phyloP scores from a whole-genome alignment of 2,888 invertebrate species.

The Ornithoptera priamus region DNA sequence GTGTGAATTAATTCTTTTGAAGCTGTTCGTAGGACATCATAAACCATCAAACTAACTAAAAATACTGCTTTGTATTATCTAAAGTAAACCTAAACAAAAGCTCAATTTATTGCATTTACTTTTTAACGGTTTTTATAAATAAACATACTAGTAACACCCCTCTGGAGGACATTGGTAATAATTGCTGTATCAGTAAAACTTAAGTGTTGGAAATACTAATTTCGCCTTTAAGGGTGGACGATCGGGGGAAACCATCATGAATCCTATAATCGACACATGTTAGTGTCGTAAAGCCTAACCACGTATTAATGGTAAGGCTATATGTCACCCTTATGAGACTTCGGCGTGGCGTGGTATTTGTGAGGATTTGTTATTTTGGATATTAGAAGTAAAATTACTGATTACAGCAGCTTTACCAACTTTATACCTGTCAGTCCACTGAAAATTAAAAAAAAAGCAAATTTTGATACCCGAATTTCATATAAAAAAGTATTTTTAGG shows the following conservation, averaged over 20 bases:
- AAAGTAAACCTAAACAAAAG: no score
- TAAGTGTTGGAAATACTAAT: background rate
- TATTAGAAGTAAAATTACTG: background rate
- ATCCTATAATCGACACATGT: background rate
- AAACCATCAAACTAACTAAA: no score
- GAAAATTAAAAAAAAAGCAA: no score
- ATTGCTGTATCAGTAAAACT: background rate
- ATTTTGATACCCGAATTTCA: background rate
- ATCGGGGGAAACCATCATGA: background rate
- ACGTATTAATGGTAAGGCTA: background rate
- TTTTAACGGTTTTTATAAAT: no score
- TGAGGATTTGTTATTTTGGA: slow-evolving; percentile 3
- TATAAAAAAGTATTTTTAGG: background rate
- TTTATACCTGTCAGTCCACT: no score
- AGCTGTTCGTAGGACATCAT: no score
- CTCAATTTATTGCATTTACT: no score
- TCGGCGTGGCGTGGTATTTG: background rate
- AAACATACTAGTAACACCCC: no score
- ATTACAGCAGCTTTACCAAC: background rate
- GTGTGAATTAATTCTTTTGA: no score
- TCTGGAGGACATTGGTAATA: no score
- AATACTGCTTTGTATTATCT: no score
- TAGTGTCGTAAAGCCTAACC: background rate
- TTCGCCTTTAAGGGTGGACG: background rate
- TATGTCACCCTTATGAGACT: background rate